Evolutionary conservation across 2,113 vertebrate species (phyloP).

Genomic region (Benitochromis conjunctus): DNA sequence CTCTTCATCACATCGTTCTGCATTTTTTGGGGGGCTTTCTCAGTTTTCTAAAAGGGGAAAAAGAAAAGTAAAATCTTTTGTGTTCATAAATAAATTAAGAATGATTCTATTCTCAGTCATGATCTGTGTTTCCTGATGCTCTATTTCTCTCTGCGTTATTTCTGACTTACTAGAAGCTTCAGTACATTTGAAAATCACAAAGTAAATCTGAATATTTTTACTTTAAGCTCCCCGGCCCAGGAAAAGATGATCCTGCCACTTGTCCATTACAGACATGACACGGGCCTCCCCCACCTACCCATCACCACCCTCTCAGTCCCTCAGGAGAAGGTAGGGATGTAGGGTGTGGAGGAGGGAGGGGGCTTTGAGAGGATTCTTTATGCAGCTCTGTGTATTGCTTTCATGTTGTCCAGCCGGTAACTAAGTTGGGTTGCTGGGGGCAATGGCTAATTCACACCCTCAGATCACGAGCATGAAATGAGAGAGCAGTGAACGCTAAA

Average conservation of each 20-base stretch:
- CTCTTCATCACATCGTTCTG: slow-evolving; percentile 2
- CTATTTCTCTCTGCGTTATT: background rate
- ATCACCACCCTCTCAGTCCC: slow-evolving; percentile 6
- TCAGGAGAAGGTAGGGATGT: slow-evolving; percentile 45
- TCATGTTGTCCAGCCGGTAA: slow-evolving; percentile 78
- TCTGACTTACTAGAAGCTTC: slow-evolving; percentile 46
- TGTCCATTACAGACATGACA: slow-evolving; percentile 61
- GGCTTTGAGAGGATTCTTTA: slow-evolving; percentile 75
- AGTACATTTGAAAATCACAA: slow-evolving; percentile 44
- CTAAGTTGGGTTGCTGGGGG: slow-evolving; percentile 72
- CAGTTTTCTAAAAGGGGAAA: fast-evolving
- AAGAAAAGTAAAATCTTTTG: background rate
- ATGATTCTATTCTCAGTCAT: background rate
- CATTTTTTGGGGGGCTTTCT: background rate
- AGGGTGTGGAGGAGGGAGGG: slow-evolving; percentile 36
- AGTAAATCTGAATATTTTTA: slow-evolving; percentile 53
- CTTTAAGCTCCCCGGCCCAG: slow-evolving; percentile 40
- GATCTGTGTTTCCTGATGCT: background rate
- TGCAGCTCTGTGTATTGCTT: slow-evolving; percentile 79
- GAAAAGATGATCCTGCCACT: slow-evolving; percentile 59
- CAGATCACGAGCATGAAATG: slow-evolving; percentile 82
- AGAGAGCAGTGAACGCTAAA: slow-evolving; percentile 72
- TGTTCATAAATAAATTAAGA: background rate
- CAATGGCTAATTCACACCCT: slow-evolving; percentile 77
- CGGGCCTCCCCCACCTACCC: slow-evolving; percentile 14